A percentile compares a stretch with the other conserved stretches of the same genome.
Evolutionary conservation across 2,888 invertebrate genomes (phyloP).

Genomic region (Scaptomyza polygonia): DNA sequence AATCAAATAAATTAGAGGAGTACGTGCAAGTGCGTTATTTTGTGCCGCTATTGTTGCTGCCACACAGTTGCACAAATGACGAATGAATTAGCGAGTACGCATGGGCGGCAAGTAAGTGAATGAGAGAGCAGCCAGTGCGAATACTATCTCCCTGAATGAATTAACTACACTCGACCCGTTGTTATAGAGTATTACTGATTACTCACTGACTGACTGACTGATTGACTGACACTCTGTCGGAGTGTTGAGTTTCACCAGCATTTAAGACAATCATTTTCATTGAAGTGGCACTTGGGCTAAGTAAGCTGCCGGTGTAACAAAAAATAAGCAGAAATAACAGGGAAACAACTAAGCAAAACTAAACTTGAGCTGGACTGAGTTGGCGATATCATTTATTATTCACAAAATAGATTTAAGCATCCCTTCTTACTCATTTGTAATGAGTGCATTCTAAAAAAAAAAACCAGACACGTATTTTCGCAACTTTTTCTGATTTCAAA

Average conservation of each 20-base stretch:
- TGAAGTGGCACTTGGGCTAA: constrained; percentile 70
- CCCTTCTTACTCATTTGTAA: not conserved
- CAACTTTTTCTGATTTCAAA: not conserved
- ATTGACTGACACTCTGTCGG: constrained; percentile 5
- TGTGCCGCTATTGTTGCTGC: constrained; percentile 55
- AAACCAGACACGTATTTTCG: not conserved
- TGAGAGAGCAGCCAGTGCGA: constrained; percentile 32
- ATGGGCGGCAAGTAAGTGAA: not conserved
- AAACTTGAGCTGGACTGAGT: not conserved
- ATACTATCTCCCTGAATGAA: constrained; percentile 24
- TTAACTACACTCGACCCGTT: constrained; percentile 28
- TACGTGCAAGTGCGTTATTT: constrained; percentile 75
- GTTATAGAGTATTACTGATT: too few relatives aligned
- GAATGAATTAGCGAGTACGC: constrained; percentile 26
- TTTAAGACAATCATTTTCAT: constrained; percentile 79
- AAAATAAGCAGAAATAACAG: constrained; percentile 15
- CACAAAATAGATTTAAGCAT: not conserved
- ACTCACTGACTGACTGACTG: too few relatives aligned
- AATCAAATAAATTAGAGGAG: constrained; percentile 78
- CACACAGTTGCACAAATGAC: constrained; percentile 27
- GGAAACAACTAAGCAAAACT: constrained; percentile 15
- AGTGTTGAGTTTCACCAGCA: constrained; percentile 46
- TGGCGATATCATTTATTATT: not conserved
- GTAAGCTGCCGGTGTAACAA: constrained; percentile 27
- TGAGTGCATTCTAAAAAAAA: not conserved